Percentiles rank a stretch among this genome's conserved stretches.
These are phyloP conservation scores for Eclectus roratus DNA, from an alignment of 2,113 vertebrate species.

Conservation along the genomic window DNA sequence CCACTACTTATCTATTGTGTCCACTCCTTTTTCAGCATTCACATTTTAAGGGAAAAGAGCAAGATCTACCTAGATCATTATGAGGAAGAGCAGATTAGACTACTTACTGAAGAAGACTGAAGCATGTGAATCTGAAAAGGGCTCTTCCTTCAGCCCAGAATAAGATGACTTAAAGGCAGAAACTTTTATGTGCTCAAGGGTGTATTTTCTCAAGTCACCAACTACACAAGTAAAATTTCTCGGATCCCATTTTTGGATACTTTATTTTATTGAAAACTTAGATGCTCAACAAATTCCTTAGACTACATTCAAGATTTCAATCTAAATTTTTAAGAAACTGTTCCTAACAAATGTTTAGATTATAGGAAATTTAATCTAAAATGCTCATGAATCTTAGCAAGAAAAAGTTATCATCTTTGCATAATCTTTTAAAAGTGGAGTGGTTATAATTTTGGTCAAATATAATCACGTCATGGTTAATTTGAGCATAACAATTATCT, in stretches of 20 bases:
- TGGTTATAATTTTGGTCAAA: neutral
- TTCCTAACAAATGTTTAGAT: neutral
- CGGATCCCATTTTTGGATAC: neutral
- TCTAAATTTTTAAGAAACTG: neutral
- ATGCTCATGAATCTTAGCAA: neutral
- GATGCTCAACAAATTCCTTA: neutral
- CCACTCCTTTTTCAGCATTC: neutral
- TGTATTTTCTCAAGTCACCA: neutral
- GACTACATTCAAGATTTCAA: neutral
- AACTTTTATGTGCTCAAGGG: neutral
- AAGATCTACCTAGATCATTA: neutral
- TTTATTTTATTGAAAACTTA: neutral
- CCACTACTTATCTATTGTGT: neutral
- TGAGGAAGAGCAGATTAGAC: neutral
- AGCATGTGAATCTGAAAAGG: accelerated
- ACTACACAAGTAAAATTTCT: neutral
- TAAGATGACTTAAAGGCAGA: neutral
- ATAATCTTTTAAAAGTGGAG: neutral
- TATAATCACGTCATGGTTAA: neutral
- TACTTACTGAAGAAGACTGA: neutral
- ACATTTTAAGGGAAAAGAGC: neutral
- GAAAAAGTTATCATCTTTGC: neutral
- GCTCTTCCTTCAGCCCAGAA: neutral
- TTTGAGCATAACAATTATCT: neutral
- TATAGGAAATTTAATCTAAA: neutral